Percentiles rank a stretch among this genome's conserved stretches.
phyloP scores from a whole-genome alignment of 2,888 invertebrate genomes.

The Dynastes tityus region DNA sequence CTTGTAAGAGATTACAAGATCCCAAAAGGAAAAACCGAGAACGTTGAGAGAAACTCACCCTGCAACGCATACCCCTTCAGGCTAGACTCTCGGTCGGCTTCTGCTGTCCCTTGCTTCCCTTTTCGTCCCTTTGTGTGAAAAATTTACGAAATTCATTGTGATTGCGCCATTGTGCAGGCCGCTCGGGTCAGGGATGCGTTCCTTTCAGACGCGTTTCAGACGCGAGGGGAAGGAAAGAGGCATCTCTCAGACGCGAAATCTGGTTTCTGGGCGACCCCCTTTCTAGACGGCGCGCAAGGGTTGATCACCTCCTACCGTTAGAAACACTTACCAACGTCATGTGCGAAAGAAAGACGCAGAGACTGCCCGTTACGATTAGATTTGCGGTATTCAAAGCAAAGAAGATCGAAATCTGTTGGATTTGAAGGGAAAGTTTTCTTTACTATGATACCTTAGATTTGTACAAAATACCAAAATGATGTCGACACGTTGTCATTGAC shows the following conservation, averaged over 20 bases:
- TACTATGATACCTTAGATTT: too few species aligned
- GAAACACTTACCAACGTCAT: slow-evolving; percentile 55
- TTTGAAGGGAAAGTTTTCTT: background rate
- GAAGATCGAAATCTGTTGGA: slow-evolving; percentile 8
- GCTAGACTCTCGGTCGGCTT: slow-evolving; percentile 55
- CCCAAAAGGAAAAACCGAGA: slow-evolving; percentile 39
- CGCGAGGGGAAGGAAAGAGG: slow-evolving; percentile 44
- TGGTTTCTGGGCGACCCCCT: slow-evolving; percentile 57
- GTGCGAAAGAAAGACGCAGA: slow-evolving; percentile 5
- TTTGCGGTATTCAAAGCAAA: slow-evolving; percentile 22
- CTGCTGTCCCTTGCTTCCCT: background rate
- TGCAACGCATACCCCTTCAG: slow-evolving; percentile 51
- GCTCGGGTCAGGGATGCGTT: slow-evolving; percentile 59
- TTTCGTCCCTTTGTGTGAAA: slow-evolving; percentile 49
- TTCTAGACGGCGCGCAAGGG: slow-evolving; percentile 55
- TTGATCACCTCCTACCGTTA: slow-evolving; percentile 59
- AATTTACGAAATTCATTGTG: slow-evolving; percentile 59
- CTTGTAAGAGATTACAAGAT: too few species aligned
- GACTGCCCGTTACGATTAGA: slow-evolving; percentile 52
- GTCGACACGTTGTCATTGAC: too few species aligned
- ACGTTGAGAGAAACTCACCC: slow-evolving; percentile 55
- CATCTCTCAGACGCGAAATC: slow-evolving; percentile 59
- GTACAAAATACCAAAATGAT: too few species aligned
- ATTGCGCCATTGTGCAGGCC: slow-evolving; percentile 55
- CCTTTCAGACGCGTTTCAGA: slow-evolving; percentile 49